Evolutionary conservation across 2,797 vertebrate species (phyloP), one percentile per base, ranked within the genome.

Genomic region (Enteromius fasciolatus): DNA sequence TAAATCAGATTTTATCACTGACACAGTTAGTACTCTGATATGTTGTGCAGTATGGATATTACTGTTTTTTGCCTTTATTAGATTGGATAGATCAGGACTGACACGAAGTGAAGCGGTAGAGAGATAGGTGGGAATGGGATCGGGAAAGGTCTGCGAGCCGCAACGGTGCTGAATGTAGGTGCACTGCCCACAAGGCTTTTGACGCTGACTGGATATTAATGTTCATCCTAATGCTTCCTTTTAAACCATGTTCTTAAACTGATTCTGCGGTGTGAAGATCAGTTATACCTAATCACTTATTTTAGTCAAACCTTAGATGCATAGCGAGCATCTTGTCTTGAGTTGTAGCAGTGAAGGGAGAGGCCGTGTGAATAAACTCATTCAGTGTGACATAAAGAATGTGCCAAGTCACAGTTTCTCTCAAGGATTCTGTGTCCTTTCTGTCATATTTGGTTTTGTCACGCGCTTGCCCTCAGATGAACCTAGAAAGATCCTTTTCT

Each of bases 381-480:
- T 68, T 18, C 10, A 59, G 33, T 33, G 18, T 76, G 81, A 68
- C 18, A 1, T 57, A 25, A 78, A 54, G 46, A 85, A 78, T 85
- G 74, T 82, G 67, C 78, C 54, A 50, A 70, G 54, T 84, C 74
- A 66, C 44, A n/a, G 33, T 63, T 85, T 41, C 39, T 57, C 68
- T 73, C 7, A 46, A 61, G 28, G 23, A 72, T 57, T 36, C 17
- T 48, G 20, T 67, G 50, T 72, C 20, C 36, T 68, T 23, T 61
- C 61, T 63, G 57, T 81, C 78, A 74, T 46, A 44, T 69, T 68
- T 76, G 18, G 33, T 76, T 75, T 76, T 68, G 36, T 59, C 61
- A 67, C 48, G 74, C 15, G 2, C 10, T 75, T 52, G n/a, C 33
- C 25, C 31, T 81, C 9, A 81, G 44, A 12, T 25, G 57, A 74